phyloP scores from a whole-genome alignment of 2,797 vertebrate species.

The Hydrophis major region DNA sequence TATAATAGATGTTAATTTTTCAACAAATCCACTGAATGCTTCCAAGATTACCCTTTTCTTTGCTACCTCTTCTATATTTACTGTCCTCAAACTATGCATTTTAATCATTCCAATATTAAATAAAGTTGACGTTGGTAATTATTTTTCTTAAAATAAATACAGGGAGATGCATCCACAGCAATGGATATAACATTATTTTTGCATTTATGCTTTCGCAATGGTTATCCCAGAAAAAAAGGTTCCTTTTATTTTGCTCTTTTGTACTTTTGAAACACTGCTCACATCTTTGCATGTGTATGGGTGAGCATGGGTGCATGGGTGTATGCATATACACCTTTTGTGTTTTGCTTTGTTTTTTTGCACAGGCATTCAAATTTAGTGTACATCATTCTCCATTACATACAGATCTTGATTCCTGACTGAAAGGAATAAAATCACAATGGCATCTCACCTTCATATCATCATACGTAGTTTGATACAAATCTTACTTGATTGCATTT shows the following conservation, averaged over 20 bases:
- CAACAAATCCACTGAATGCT: neutral
- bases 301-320: neutral
- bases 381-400: slow-evolving; percentile 8
- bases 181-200: neutral
- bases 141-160: slow-evolving; percentile 2
- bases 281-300: neutral
- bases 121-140: neutral
- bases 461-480: slow-evolving; percentile 5
- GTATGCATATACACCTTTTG: neutral
- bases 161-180: neutral
- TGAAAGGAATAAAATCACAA: slow-evolving; percentile 8
- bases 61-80: neutral
- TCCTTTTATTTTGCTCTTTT: neutral
- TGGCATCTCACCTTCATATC: neutral
- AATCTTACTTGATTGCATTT: slow-evolving; percentile 2
- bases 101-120: neutral
- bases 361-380: neutral
- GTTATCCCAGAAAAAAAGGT: slow-evolving; percentile 10
- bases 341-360: neutral
- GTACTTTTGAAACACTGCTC: neutral
- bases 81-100: neutral
- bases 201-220: neutral
- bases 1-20: neutral
- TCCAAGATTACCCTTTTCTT: neutral
- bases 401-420: neutral